A percentile compares a stretch with the other conserved stretches of the same genome.
phyloP scores from a whole-genome alignment of 2,113 vertebrate genomes.

The Chaenogobius annularis region DNA sequence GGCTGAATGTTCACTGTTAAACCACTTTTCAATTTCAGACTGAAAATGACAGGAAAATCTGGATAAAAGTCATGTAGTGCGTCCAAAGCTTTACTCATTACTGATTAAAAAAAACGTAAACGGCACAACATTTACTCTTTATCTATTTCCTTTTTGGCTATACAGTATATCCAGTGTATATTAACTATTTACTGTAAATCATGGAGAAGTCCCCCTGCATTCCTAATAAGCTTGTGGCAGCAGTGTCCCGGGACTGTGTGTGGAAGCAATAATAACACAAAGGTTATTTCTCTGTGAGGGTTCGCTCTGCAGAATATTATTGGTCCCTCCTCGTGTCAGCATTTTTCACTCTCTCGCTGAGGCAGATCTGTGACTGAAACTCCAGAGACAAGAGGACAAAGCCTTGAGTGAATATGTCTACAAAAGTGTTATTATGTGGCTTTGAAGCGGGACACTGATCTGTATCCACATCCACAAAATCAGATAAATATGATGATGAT shows the following conservation, averaged over 20 bases:
- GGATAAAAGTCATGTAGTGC: too few relatives aligned
- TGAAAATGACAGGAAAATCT: too few relatives aligned
- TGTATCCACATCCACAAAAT: neutral
- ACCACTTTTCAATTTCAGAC: too few relatives aligned
- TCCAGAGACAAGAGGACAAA: slow-evolving; percentile 5
- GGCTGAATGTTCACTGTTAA: too few relatives aligned
- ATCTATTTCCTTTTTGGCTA: too few relatives aligned
- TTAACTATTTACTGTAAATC: slow-evolving; percentile 23
- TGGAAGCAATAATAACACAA: slow-evolving; percentile 63
- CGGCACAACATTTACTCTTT: too few relatives aligned
- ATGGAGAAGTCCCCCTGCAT: slow-evolving; percentile 34
- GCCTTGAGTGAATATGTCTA: neutral
- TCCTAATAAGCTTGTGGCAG: slow-evolving; percentile 61
- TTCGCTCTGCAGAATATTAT: slow-evolving; percentile 47
- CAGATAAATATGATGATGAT: too few relatives aligned
- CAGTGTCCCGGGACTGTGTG: slow-evolving; percentile 53
- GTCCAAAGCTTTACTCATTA: too few relatives aligned
- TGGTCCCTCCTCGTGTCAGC: neutral
- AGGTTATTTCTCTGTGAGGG: slow-evolving; percentile 62
- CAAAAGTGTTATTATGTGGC: neutral
- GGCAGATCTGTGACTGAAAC: slow-evolving; percentile 13
- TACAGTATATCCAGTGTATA: neutral
- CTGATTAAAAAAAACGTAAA: too few relatives aligned
- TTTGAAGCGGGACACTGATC: neutral
- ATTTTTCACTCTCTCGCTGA: slow-evolving; percentile 39